Percentiles rank a stretch among this genome's conserved stretches.
These are phyloP conservation scores for Junco hyemalis DNA, from an alignment of 2,113 vertebrate genomes.

Conservation along the genomic window DNA sequence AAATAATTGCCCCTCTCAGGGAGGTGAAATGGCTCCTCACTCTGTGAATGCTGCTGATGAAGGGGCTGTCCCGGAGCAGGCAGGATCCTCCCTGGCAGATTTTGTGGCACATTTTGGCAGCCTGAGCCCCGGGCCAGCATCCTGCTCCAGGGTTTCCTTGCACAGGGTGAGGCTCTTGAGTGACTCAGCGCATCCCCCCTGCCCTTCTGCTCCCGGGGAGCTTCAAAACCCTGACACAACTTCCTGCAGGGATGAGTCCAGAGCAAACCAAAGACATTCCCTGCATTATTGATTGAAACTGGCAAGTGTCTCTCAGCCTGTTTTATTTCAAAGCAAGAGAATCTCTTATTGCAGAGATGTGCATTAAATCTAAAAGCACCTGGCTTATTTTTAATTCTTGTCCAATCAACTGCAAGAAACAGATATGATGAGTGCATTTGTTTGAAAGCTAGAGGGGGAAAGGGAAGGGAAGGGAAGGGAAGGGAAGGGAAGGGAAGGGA, in stretches of 20 bases:
- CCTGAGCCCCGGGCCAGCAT: not conserved
- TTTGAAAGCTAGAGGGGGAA: not conserved
- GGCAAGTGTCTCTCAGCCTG: not conserved
- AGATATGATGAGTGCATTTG: not conserved
- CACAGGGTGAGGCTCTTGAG: not conserved
- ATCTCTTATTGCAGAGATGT: not conserved
- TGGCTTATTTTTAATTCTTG: not conserved
- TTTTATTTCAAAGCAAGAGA: not conserved
- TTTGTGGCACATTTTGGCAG: not conserved
- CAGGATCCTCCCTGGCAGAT: not conserved
- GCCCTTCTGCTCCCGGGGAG: not conserved
- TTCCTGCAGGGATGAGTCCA: not conserved
- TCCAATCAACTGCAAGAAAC: not conserved
- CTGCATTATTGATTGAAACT: not conserved
- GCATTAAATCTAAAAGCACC: not conserved
- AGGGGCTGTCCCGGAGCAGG: not conserved
- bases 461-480: not conserved
- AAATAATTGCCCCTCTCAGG: constrained; percentile 61
- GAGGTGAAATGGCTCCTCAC: constrained; percentile 48
- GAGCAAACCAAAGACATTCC: not conserved
- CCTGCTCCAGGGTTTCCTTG: not conserved
- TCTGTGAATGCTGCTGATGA: constrained; percentile 64
- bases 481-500: not conserved
- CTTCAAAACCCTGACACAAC: not conserved
- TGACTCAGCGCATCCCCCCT: not conserved